These are phyloP conservation scores for Bubalus kerabau DNA, from an alignment of 2,113 vertebrate genomes.

Conservation along the genomic window DNA sequence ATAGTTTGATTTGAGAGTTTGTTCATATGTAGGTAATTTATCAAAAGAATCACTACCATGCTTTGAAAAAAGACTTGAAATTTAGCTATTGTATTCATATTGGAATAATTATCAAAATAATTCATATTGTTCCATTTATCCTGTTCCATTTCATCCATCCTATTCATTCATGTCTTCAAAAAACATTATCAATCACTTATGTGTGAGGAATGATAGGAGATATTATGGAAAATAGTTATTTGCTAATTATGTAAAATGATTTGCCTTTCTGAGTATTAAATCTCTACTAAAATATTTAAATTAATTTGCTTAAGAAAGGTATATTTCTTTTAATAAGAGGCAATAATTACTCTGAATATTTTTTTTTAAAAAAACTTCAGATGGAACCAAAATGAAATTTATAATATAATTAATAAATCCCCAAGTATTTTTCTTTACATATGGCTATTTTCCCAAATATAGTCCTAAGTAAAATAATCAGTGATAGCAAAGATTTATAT, in stretches of 20 bases:
- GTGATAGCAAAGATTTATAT: background rate
- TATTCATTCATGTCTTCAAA: background rate
- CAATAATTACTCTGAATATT: background rate
- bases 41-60: background rate
- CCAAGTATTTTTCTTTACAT: background rate
- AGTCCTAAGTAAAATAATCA: slow-evolving; percentile 21
- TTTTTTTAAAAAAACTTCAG: background rate
- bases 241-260: background rate
- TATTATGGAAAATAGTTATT: background rate
- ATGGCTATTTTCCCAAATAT: background rate
- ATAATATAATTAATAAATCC: background rate
- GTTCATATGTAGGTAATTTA: background rate
- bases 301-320: background rate
- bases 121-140: background rate
- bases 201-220: background rate
- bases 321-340: background rate
- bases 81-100: background rate
- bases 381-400: background rate
- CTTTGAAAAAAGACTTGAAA: background rate
- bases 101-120: background rate
- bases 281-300: background rate
- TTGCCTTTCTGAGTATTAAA: background rate
- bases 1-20: background rate
- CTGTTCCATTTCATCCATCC: background rate
- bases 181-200: background rate